Percentiles rank a stretch among this genome's conserved stretches.
These are phyloP conservation scores for Sciaenops ocellatus DNA, from an alignment of 2,797 vertebrate genomes.

Conservation along the genomic window DNA sequence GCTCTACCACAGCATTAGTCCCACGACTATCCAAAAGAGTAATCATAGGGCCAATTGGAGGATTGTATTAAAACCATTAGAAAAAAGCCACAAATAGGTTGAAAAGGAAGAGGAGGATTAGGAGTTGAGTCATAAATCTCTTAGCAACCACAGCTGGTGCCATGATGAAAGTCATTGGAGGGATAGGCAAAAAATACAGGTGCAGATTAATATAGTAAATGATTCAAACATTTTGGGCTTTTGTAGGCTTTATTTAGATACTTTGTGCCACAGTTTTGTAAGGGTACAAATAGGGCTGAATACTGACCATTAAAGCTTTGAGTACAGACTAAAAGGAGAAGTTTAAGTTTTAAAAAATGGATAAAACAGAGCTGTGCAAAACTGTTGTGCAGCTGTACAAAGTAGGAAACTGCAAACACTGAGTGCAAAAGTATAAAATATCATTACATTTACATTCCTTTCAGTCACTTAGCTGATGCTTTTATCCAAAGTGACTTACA, in stretches of 20 bases:
- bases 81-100: not conserved
- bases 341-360: not conserved
- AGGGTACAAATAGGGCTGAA: not conserved
- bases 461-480: too few relatives aligned
- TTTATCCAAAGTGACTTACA: too few relatives aligned
- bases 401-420: not conserved
- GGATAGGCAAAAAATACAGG: not conserved
- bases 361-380: not conserved
- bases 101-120: conserved; percentile 31
- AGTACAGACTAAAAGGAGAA: not conserved
- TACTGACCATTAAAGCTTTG: not conserved
- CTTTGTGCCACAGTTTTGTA: not conserved
- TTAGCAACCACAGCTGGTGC: conserved; percentile 27
- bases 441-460: not conserved
- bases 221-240: not conserved
- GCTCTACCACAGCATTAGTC: not conserved
- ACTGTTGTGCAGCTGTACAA: not conserved
- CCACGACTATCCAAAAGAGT: not conserved
- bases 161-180: not conserved
- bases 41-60: not conserved
- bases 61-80: conserved; percentile 3
- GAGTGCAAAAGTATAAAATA: too few relatives aligned
- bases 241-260: not conserved
- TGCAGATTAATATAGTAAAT: not conserved
- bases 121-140: conserved; percentile 30